Evolutionary conservation across 2,797 vertebrate species (phyloP).

Genomic region (Cuniculus paca): DNA sequence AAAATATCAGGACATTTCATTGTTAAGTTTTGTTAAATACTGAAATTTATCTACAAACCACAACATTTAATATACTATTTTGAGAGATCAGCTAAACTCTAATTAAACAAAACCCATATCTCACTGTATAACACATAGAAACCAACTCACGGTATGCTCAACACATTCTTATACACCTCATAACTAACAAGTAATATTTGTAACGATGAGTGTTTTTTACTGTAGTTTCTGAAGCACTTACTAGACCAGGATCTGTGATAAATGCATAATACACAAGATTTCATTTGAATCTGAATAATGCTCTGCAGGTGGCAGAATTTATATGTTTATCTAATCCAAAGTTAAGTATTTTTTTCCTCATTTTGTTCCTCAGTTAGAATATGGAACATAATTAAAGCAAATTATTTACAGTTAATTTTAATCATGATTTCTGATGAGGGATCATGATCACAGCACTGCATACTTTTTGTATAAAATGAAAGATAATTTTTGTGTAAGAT

Average conservation of each 20-base stretch:
- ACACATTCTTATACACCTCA: neutral
- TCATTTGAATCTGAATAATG: conserved; percentile 1
- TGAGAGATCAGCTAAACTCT: neutral
- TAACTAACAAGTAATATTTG: neutral
- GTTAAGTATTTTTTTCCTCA: neutral
- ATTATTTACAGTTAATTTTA: conserved; percentile 9
- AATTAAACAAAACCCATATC: conserved; percentile 29
- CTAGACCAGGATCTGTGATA: neutral
- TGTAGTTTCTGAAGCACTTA: neutral
- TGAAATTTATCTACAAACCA: neutral
- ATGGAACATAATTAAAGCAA: conserved; percentile 23
- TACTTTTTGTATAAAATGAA: neutral
- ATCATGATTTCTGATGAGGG: neutral
- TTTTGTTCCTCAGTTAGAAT: conserved; percentile 1
- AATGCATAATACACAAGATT: neutral
- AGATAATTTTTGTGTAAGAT: neutral
- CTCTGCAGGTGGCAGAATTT: neutral
- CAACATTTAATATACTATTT: neutral
- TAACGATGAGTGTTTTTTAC: neutral
- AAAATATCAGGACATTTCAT: conserved; percentile 46
- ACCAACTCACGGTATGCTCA: neutral
- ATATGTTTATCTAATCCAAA: neutral
- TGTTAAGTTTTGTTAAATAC: conserved; percentile 75
- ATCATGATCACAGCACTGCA: neutral
- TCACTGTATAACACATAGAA: neutral